Evolutionary conservation across 2,888 invertebrate species (phyloP).

Genomic region (Troides helena): DNA sequence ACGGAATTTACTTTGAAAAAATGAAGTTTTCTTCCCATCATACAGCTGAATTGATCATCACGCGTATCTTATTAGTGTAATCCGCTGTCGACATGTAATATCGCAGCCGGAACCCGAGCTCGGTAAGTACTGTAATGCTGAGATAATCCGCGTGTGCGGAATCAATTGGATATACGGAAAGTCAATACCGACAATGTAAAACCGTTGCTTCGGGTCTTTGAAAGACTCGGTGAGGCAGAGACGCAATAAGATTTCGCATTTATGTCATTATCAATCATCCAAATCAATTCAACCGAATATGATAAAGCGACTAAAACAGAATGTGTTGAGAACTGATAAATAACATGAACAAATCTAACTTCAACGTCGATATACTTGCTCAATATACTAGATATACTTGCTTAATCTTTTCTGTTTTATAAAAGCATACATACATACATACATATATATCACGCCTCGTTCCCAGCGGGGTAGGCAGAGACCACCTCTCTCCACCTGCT

Average conservation of each 20-base stretch:
- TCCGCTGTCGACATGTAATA: conserved; percentile 24
- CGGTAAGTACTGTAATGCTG: conserved; percentile 20
- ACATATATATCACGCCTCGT: too few species aligned
- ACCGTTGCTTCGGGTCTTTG: conserved; percentile 6
- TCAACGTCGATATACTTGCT: too few species aligned
- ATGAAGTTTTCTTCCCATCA: background rate
- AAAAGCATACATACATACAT: too few species aligned
- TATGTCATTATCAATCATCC: background rate
- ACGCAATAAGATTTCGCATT: background rate
- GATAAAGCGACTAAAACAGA: too few species aligned
- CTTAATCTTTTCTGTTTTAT: too few species aligned
- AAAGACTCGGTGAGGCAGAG: conserved; percentile 1
- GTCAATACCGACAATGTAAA: conserved; percentile 14
- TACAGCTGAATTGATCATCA: conserved; percentile 5
- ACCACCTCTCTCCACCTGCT: too few species aligned
- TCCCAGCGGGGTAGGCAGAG: too few species aligned
- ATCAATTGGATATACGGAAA: conserved; percentile 27
- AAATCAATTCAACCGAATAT: background rate
- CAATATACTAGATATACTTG: too few species aligned
- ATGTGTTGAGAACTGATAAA: too few species aligned
- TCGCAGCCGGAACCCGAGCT: conserved; percentile 23
- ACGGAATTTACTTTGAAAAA: background rate
- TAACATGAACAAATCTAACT: too few species aligned
- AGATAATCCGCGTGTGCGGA: conserved; percentile 24
- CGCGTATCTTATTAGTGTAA: conserved; percentile 23